Evolutionary conservation across 2,113 vertebrate genomes (phyloP).

Genomic region (Harpagus bidentatus): DNA sequence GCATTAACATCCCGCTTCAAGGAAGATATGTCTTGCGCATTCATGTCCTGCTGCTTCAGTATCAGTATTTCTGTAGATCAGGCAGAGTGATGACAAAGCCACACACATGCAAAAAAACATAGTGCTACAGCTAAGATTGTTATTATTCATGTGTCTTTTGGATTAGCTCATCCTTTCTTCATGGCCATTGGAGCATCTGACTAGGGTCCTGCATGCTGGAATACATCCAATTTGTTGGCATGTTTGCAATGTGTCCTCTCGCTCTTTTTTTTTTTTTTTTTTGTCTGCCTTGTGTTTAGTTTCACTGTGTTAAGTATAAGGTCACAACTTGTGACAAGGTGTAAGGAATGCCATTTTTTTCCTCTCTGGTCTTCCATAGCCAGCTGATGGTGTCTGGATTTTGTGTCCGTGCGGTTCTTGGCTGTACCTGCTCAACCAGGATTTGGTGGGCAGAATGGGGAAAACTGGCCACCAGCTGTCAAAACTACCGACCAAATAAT

Average conservation of each 20-base stretch:
- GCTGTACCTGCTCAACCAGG: background rate
- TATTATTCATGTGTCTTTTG: background rate
- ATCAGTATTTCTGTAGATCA: background rate
- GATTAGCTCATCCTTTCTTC: background rate
- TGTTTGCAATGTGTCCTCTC: background rate
- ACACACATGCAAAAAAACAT: accelerated
- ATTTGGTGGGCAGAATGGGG: background rate
- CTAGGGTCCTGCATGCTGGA: background rate
- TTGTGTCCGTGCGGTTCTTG: accelerated
- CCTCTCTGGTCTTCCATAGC: background rate
- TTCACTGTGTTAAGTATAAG: background rate
- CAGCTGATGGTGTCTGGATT: background rate
- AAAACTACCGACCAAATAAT: background rate
- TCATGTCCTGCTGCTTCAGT: background rate
- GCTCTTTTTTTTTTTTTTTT: background rate
- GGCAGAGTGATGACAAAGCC: background rate
- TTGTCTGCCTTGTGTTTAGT: background rate
- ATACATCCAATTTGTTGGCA: background rate
- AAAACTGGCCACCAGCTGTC: background rate
- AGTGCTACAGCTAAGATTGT: background rate
- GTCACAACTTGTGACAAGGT: background rate
- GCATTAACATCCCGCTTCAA: background rate
- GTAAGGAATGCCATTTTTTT: background rate
- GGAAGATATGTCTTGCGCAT: background rate
- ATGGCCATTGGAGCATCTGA: background rate